Evolutionary conservation across 2,797 vertebrate species (phyloP).

Genomic region (Simalia tracyae): DNA sequence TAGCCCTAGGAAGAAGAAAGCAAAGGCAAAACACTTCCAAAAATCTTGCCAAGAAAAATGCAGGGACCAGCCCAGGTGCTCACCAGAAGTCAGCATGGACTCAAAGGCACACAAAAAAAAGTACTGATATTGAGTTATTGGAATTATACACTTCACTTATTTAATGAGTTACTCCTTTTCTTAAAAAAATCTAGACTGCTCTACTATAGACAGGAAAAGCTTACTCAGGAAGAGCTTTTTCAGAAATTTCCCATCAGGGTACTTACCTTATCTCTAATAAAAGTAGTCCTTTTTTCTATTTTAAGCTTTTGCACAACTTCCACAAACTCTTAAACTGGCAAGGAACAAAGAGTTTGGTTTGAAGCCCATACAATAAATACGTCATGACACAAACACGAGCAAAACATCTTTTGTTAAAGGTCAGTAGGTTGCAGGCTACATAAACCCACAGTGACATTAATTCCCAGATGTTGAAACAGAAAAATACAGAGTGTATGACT

Average conservation of each 20-base stretch:
- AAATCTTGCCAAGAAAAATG: too few species aligned
- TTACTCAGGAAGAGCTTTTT: not conserved
- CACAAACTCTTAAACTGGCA: not conserved
- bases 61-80: too few species aligned
- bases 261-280: not conserved
- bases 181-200: not conserved
- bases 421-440: not conserved
- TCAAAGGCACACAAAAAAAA: too few species aligned
- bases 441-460: not conserved
- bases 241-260: not conserved
- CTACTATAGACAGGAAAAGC: not conserved
- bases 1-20: too few species aligned
- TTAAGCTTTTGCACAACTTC: not conserved
- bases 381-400: not conserved
- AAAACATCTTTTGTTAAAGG: not conserved
- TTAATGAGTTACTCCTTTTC: not conserved
- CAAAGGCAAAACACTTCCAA: too few species aligned
- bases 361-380: not conserved
- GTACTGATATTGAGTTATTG: too few species aligned
- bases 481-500: not conserved
- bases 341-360: not conserved
- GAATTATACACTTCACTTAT: too few species aligned
- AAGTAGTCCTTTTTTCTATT: not conserved
- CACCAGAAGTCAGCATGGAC: too few species aligned
- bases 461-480: not conserved